Evolutionary conservation across 2,888 invertebrate species (phyloP).

Genomic region (Acronicta psi): DNA sequence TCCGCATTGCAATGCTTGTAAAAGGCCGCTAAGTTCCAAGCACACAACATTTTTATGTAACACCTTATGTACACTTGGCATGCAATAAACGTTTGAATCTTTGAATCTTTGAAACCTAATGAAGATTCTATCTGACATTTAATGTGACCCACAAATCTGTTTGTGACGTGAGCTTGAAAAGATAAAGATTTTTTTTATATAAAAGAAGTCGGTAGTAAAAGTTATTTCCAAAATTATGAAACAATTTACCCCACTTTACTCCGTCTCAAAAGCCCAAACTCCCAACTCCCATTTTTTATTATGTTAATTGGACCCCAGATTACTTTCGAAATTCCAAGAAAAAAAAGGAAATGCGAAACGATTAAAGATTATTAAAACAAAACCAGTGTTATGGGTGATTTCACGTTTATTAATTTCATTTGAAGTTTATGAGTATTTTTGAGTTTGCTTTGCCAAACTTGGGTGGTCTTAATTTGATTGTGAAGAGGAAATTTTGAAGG

Average conservation of each 20-base stretch:
- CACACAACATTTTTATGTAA: no score
- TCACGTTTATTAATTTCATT: constrained; percentile 44
- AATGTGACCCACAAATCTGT: no score
- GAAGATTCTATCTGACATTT: no score
- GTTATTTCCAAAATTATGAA: constrained; percentile 27
- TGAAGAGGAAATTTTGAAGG: constrained; percentile 10
- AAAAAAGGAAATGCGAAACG: constrained; percentile 28
- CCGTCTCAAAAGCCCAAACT: constrained; percentile 27
- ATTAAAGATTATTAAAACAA: constrained; percentile 38
- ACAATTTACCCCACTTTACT: constrained; percentile 38
- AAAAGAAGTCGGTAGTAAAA: constrained; percentile 27
- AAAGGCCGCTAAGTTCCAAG: no score
- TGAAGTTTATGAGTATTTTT: constrained; percentile 34
- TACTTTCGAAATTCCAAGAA: constrained; percentile 5
- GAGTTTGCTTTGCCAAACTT: constrained; percentile 18
- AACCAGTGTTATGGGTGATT: constrained; percentile 24
- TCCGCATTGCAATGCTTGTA: no score
- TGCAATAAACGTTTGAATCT: no score
- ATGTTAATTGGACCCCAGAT: constrained; percentile 39
- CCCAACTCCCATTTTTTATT: constrained; percentile 34
- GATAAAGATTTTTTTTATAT: not conserved
- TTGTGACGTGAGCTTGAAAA: no score
- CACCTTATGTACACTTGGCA: no score
- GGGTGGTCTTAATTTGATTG: constrained; percentile 23
- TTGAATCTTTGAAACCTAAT: no score